phyloP scores from a whole-genome alignment of 2,888 invertebrate genomes.

The Ophion obscuratus region DNA sequence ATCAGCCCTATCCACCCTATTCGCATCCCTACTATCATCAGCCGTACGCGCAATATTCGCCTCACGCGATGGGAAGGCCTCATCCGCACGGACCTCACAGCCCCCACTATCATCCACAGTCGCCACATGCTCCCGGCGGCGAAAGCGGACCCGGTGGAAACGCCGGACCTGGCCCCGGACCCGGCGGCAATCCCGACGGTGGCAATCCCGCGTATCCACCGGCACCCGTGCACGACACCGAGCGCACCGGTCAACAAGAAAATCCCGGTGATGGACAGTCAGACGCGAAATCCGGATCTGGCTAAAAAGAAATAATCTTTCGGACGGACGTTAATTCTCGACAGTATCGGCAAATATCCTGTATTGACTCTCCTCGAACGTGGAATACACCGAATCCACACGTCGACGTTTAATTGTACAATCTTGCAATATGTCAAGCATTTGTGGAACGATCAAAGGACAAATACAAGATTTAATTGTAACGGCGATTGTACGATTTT shows the following conservation, averaged over 20 bases:
- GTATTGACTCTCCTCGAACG: background rate
- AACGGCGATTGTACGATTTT: conserved; percentile 42
- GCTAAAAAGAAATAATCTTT: conserved; percentile 66
- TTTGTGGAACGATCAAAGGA: conserved; percentile 29
- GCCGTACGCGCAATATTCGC: conserved; percentile 86
- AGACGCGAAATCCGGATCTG: conserved; percentile 79
- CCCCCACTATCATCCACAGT: conserved; percentile 82
- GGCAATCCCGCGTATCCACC: conserved; percentile 77
- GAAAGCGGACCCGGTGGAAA: conserved; percentile 76
- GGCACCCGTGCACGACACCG: conserved; percentile 77
- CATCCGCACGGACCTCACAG: conserved; percentile 83
- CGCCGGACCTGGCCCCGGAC: conserved; percentile 72
- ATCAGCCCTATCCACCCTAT: conserved; percentile 85
- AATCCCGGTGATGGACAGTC: conserved; percentile 78
- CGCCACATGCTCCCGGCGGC: conserved; percentile 79
- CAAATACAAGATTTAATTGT: conserved; percentile 49
- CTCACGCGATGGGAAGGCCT: conserved; percentile 84
- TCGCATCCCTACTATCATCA: conserved; percentile 85
- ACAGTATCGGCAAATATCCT: background rate
- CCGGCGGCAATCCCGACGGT: conserved; percentile 70
- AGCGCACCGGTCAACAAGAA: conserved; percentile 77
- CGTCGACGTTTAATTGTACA: conserved; percentile 29
- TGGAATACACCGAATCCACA: background rate
- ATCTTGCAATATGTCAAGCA: conserved; percentile 34
- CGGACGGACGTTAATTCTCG: background rate